These are phyloP conservation scores for Bombyx mandarina DNA, from an alignment of 1,140 invertebrate genomes.

Conservation along the genomic window DNA sequence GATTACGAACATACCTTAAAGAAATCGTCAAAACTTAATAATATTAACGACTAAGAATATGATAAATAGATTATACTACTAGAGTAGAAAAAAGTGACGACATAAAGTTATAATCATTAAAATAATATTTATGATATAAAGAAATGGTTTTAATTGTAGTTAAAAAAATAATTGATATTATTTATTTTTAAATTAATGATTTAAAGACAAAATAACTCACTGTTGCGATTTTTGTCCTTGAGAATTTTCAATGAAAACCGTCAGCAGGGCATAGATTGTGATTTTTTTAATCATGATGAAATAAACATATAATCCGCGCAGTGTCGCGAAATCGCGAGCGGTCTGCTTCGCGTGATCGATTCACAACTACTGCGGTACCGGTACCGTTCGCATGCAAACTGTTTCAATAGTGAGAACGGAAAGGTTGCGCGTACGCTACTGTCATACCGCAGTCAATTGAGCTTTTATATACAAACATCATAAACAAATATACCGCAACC, in stretches of 20 bases:
- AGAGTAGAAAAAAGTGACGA: too few relatives aligned
- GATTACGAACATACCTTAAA: too few relatives aligned
- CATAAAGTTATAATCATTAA: too few relatives aligned
- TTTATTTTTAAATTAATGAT: conserved; percentile 1
- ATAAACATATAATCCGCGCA: conserved; percentile 18
- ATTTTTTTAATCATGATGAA: conserved; percentile 35
- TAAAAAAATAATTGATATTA: conserved; percentile 1
- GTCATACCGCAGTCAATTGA: conserved; percentile 12
- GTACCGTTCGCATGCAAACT: conserved; percentile 19
- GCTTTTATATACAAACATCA: conserved; percentile 40
- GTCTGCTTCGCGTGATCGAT: conserved; percentile 47
- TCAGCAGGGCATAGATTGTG: conserved; percentile 20
- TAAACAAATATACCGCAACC: conserved; percentile 9
- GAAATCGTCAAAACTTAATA: too few relatives aligned
- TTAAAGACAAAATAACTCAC: conserved; percentile 16
- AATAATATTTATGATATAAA: neutral
- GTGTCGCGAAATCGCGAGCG: conserved; percentile 13
- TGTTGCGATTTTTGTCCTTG: conserved; percentile 37
- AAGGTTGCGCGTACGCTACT: conserved; percentile 42
- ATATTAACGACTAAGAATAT: too few relatives aligned
- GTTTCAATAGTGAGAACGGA: conserved; percentile 15
- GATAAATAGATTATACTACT: too few relatives aligned
- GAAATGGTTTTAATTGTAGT: neutral
- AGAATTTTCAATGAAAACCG: conserved; percentile 26
- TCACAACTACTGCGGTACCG: conserved; percentile 40